Conservation (phyloP, 2,888 invertebrate species). For the Andricus quercusramuli region DNA sequence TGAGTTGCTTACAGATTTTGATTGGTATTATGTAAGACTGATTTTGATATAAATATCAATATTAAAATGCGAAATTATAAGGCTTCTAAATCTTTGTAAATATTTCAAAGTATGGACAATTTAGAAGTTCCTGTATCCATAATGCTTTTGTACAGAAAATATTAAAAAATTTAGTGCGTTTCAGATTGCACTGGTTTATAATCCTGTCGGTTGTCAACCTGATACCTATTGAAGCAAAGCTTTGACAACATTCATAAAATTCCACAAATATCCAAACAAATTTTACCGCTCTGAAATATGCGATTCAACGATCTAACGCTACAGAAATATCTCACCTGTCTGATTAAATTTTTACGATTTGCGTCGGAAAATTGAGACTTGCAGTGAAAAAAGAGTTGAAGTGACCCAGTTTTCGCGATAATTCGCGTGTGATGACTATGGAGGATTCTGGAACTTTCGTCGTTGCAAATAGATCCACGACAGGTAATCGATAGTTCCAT, state of each 20-base stretch:
- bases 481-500: slow-evolving; percentile 71
- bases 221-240: neutral
- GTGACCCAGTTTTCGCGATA: slow-evolving; percentile 1
- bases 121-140: too few relatives aligned
- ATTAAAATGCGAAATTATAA: too few relatives aligned
- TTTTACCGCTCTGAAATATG: neutral
- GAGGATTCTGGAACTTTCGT: slow-evolving; percentile 50
- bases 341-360: neutral
- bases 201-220: neutral
- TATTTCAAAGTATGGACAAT: too few relatives aligned
- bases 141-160: too few relatives aligned
- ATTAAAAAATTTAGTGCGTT: too few relatives aligned
- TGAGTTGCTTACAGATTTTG: too few relatives aligned
- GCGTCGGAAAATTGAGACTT: neutral
- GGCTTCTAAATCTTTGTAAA: too few relatives aligned
- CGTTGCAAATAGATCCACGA: slow-evolving; percentile 60
- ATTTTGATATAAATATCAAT: too few relatives aligned
- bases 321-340: neutral
- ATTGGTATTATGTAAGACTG: too few relatives aligned
- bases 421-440: neutral
- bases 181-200: neutral
- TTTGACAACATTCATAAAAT: neutral
- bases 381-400: neutral
- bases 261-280: neutral
- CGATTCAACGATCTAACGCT: neutral